A percentile compares a stretch with the other conserved stretches of the same genome.
Evolutionary conservation across 92 coral and sea anemone species (phyloP).

Genomic region (Anthopleura xanthogrammica): DNA sequence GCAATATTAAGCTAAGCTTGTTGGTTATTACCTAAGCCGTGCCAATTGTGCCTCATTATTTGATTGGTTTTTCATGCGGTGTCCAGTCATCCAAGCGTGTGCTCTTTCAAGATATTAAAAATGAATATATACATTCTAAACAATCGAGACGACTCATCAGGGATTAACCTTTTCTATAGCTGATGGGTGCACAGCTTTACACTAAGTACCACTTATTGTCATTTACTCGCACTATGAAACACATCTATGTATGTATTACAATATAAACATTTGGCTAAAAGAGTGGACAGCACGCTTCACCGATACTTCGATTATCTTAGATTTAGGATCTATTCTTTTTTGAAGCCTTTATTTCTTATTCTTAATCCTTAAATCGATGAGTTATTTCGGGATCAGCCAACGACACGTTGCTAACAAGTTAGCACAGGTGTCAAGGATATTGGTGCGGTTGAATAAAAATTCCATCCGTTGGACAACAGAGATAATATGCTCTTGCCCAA

Average conservation of each 20-base stretch:
- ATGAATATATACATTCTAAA: constrained; percentile 25
- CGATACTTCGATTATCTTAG: background rate
- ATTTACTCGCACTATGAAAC: background rate
- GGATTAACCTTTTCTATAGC: constrained; percentile 34
- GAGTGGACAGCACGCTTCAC: background rate
- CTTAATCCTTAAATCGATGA: background rate
- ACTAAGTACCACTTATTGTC: constrained; percentile 27
- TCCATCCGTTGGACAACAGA: constrained; percentile 8
- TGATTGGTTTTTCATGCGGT: constrained; percentile 19
- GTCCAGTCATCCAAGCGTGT: constrained; percentile 25
- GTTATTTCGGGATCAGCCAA: constrained; percentile 6
- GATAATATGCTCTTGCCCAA: background rate
- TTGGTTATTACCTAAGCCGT: constrained; percentile 10
- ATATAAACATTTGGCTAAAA: constrained; percentile 5
- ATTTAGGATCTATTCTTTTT: background rate
- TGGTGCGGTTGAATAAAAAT: background rate
- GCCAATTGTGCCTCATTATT: background rate
- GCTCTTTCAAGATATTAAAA: constrained; percentile 34
- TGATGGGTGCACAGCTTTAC: constrained; percentile 14
- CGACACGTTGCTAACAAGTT: constrained; percentile 18
- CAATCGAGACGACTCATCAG: constrained; percentile 31
- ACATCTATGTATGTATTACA: constrained; percentile 19
- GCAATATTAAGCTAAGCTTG: background rate
- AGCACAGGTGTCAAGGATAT: constrained; percentile 19
- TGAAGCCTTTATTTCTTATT: background rate